These are phyloP conservation scores for Ormyrus thymus DNA, from an alignment of 2,888 invertebrate species.

Conservation along the genomic window DNA sequence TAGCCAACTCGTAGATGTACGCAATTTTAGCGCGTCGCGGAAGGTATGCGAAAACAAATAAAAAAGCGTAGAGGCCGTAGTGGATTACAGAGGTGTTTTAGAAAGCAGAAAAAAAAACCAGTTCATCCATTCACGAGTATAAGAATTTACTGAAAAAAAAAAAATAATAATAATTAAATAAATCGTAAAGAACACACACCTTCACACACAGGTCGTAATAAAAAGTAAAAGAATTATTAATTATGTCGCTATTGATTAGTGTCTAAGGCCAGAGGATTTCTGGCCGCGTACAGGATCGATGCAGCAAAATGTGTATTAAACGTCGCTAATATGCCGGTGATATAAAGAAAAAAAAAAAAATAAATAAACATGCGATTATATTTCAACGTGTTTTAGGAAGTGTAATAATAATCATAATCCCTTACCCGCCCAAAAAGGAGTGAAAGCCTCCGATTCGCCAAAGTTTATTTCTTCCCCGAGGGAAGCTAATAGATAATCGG, in stretches of 20 bases:
- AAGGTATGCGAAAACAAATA: constrained; percentile 53
- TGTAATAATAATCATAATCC: constrained; percentile 45
- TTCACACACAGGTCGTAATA: constrained; percentile 39
- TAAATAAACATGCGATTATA: constrained; percentile 55
- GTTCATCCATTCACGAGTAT: constrained; percentile 52
- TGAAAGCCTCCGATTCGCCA: background rate
- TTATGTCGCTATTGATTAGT: constrained; percentile 69
- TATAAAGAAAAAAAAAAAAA: constrained; percentile 30
- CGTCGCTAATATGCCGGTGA: constrained; percentile 53
- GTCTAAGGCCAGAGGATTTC: constrained; percentile 62
- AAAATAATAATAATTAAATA: constrained; percentile 43
- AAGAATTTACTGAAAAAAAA: background rate
- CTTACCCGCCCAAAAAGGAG: background rate
- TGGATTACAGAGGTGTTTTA: constrained; percentile 59
- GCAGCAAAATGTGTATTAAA: constrained; percentile 55
- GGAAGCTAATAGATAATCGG: too few relatives aligned
- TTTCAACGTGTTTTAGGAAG: constrained; percentile 55
- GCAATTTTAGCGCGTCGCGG: constrained; percentile 53
- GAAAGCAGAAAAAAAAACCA: constrained; percentile 33
- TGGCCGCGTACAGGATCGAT: constrained; percentile 49
- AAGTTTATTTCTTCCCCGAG: too few relatives aligned
- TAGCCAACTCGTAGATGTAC: constrained; percentile 51
- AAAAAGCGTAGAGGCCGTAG: constrained; percentile 57
- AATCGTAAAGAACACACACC: constrained; percentile 43
- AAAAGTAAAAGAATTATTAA: constrained; percentile 59